Evolutionary conservation across 2,113 vertebrate genomes (phyloP).

Genomic region (Macroglossus sobrinus): DNA sequence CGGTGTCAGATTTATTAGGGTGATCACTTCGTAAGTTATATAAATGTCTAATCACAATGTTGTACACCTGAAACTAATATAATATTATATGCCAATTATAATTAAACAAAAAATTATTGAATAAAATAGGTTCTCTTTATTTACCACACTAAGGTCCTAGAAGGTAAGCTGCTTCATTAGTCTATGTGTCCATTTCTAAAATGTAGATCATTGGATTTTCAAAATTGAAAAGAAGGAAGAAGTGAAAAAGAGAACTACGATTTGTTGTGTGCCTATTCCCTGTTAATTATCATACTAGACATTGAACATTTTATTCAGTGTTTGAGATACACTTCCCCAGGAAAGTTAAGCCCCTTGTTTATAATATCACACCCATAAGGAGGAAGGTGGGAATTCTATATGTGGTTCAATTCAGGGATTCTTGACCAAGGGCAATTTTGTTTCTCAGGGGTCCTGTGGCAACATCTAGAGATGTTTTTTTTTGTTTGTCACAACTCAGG

Average conservation of each 20-base stretch:
- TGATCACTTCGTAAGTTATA: too few species aligned
- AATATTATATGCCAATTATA: too few species aligned
- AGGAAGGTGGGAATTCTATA: not conserved
- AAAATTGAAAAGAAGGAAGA: not conserved
- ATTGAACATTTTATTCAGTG: not conserved
- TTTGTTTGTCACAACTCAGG: not conserved
- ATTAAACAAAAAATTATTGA: too few species aligned
- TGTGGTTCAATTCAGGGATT: not conserved
- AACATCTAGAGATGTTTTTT: not conserved
- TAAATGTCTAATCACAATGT: too few species aligned
- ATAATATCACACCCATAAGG: not conserved
- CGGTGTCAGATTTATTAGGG: too few species aligned
- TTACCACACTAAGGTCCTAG: not conserved
- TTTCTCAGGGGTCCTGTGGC: not conserved
- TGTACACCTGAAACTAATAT: too few species aligned
- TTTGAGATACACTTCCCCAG: not conserved
- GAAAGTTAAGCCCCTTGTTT: not conserved
- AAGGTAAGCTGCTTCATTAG: not conserved
- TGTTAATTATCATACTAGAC: not conserved
- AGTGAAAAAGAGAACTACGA: not conserved
- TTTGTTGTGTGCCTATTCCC: not conserved
- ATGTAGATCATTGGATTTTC: not conserved
- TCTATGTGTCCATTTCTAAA: not conserved
- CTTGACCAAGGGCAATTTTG: not conserved
- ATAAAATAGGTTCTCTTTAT: not conserved